Evolutionary conservation across 2,797 vertebrate genomes (phyloP).

Genomic region (Bryconaethiops microstoma): DNA sequence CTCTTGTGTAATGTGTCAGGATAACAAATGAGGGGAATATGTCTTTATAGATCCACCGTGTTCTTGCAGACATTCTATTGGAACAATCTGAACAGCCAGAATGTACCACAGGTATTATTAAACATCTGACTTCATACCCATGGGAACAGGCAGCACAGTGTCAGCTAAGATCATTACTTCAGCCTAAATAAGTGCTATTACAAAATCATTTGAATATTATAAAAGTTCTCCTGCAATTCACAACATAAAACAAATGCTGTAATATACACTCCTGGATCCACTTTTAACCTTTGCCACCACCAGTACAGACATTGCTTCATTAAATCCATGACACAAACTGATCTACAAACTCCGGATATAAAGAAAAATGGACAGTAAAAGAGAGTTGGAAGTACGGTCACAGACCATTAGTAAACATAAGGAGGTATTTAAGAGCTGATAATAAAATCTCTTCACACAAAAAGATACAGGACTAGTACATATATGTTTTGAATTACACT

Average conservation of each 20-base stretch:
- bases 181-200: background rate
- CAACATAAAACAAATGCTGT: background rate
- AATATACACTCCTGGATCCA: background rate
- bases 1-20: conserved; percentile 19
- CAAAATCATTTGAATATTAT: background rate
- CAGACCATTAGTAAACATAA: no score
- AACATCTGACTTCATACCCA: conserved; percentile 38
- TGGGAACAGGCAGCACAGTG: conserved; percentile 15
- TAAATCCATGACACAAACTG: no score
- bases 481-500: no score
- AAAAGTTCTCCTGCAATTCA: background rate
- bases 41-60: conserved; percentile 23
- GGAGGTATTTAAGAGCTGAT: no score
- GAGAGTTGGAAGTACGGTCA: no score
- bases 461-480: no score
- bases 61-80: conserved; percentile 33
- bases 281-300: no score
- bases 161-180: background rate
- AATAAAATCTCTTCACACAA: no score
- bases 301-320: no score
- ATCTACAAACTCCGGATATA: no score
- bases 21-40: conserved; percentile 21
- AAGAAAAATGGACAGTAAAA: no score
- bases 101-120: conserved; percentile 24
- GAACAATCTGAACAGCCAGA: conserved; percentile 33